phyloP scores from a whole-genome alignment of 1,140 invertebrate species.

The Diabrotica undecimpunctata region DNA sequence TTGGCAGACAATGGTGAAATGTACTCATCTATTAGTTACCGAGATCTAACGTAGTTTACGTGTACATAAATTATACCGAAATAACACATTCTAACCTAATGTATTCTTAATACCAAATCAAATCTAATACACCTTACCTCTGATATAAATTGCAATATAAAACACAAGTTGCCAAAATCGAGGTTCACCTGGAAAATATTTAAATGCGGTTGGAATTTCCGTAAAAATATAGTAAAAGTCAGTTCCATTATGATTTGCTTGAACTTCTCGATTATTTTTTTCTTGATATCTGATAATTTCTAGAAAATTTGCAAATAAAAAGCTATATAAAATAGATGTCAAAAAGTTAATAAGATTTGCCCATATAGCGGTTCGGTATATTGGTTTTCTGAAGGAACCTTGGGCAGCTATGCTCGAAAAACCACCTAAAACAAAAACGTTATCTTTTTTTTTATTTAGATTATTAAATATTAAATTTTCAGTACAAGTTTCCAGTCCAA shows the following conservation, averaged over 20 bases:
- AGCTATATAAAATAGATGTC: background rate
- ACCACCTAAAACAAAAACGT: slow-evolving; percentile 4
- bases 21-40: no score
- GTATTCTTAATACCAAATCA: no score
- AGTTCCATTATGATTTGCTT: background rate
- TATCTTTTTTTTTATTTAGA: no score
- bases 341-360: slow-evolving; percentile 4
- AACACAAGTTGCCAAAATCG: slow-evolving; percentile 7
- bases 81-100: no score
- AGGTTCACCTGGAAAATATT: background rate
- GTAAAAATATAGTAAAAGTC: slow-evolving; percentile 9
- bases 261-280: background rate
- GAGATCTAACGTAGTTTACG: no score
- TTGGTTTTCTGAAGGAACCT: slow-evolving; percentile 7
- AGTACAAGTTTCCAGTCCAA: no score
- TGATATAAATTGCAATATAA: slow-evolving; percentile 1
- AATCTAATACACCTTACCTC: background rate
- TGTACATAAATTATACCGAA: no score
- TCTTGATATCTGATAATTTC: slow-evolving; percentile 3
- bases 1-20: no score
- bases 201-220: background rate
- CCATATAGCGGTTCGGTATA: slow-evolving; percentile 3
- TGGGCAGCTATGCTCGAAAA: slow-evolving; percentile 10
- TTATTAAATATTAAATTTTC: no score
- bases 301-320: slow-evolving; percentile 3